Conservation (phyloP, 2,797 vertebrate species). For the Erpetoichthys calabaricus region DNA sequence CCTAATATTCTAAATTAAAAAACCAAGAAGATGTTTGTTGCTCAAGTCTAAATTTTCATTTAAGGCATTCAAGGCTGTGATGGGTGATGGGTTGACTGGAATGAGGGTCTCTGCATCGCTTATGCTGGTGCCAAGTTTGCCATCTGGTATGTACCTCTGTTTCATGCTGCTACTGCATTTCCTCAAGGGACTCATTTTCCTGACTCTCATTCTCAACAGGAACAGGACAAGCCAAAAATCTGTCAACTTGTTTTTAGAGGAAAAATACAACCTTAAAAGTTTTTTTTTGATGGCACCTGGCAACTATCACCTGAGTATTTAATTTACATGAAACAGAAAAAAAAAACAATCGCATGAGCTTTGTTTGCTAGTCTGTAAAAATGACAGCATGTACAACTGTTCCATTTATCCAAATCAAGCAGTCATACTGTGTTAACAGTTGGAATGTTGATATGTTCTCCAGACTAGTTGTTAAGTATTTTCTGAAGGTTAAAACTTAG, state of each 20-base stretch:
- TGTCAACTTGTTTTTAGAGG: constrained; percentile 20
- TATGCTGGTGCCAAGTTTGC: constrained; percentile 20
- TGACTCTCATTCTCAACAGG: constrained; percentile 14
- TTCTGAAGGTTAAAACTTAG: no score
- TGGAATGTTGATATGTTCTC: no score
- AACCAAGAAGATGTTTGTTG: no score
- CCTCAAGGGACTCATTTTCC: constrained; percentile 11
- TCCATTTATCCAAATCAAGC: constrained; percentile 4
- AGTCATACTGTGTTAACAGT: not conserved
- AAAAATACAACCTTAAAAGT: constrained; percentile 7
- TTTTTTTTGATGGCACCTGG: constrained; percentile 22
- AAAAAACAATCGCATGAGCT: not conserved
- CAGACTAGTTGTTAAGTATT: no score
- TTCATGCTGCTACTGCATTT: constrained; percentile 11
- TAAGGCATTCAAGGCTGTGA: constrained; percentile 8
- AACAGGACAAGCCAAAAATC: constrained; percentile 13
- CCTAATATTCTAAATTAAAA: no score
- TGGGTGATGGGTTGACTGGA: constrained; percentile 18
- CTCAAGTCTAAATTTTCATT: no score
- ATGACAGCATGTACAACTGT: constrained; percentile 1
- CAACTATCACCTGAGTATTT: constrained; percentile 12
- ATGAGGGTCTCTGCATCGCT: constrained; percentile 10
- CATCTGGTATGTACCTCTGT: constrained; percentile 29
- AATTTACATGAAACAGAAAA: constrained; percentile 19
- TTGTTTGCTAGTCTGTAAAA: not conserved